Conservation (phyloP, 2,113 vertebrate species). For the Hystrix cristata region DNA sequence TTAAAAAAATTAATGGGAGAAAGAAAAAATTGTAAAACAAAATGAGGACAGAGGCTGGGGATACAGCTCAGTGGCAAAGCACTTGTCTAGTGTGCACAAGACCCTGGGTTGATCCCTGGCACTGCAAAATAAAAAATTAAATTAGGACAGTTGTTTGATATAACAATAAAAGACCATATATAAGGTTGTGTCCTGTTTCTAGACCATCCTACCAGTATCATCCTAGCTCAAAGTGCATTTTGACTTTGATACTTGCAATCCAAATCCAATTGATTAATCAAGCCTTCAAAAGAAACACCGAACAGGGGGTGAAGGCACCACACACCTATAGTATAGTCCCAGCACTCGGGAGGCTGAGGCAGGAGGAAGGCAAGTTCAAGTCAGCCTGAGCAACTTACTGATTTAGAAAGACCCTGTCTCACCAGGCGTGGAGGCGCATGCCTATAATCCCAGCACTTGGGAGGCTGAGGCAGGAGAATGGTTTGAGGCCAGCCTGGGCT, state of each 20-base stretch:
- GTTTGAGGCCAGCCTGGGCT: neutral
- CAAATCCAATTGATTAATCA: conserved; percentile 5
- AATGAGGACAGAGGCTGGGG: no score
- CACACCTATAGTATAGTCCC: no score
- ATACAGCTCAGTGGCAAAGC: no score
- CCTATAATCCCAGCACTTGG: no score
- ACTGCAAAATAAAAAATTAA: no score
- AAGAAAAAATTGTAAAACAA: neutral
- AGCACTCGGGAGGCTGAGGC: neutral
- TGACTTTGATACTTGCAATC: conserved; percentile 15
- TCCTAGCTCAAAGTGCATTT: neutral
- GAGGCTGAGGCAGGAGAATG: no score
- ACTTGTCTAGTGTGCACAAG: no score
- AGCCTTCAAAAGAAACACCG: neutral
- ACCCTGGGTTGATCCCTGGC: no score
- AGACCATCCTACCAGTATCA: neutral
- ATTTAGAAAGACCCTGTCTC: no score
- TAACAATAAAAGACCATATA: neutral
- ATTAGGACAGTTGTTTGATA: neutral
- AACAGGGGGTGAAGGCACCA: neutral
- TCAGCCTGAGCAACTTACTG: neutral
- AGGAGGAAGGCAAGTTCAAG: neutral
- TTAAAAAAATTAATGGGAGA: neutral
- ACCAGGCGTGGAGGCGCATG: no score
- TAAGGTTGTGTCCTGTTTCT: neutral